Evolutionary conservation across 2,888 invertebrate species (phyloP), one percentile per base, ranked within the genome.

Genomic region (Elgonia sp.): DNA sequence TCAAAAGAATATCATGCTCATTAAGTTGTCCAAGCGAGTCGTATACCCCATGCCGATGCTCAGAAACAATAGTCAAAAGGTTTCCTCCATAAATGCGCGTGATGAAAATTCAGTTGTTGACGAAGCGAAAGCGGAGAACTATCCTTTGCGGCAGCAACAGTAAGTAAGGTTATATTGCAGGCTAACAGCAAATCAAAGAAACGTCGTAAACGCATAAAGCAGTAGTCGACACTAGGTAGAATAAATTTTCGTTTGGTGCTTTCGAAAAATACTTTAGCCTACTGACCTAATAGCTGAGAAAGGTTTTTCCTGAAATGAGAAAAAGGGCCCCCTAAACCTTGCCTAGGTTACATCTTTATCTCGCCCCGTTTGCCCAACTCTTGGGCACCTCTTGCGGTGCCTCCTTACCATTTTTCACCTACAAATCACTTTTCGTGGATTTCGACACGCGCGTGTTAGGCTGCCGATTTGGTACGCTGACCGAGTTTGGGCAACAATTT

Each of bases 391-490:
- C 73, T 73, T 85, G 85, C 85, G 85, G 63, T 84, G 70, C 63
- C n/a, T 18, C n/a, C 21, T 10, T 37, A 57, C 80, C 73, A 62
- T 85, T 85, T 67, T 85, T 42, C 85, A 85, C 79, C 80, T 80
- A 80, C 80, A 85, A 73, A 85, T 85, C 86, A 69, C 67, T 5
- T 79, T 73, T 79, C 75, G 57, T 75, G 75, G 79, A 81, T 57
- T 70, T 63, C 21, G 86, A 86, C 86, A 86, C 86, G 86, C 86
- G 86, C 85, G 73, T 62, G 80, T 76, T 80, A 81, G 73, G 79
- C n/a, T 18, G 21, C 62, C 18, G 72, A 73, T 73, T 72, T 67
- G 16, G 65, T 39, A 65, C 42, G 65, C 42, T 75, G 69, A 75
- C 83, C 83, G 80, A 86, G 60, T 83, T 37, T 63, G 63, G 63